Conservation (phyloP, 2,113 vertebrate genomes). For the Psephotus haematonotus region DNA sequence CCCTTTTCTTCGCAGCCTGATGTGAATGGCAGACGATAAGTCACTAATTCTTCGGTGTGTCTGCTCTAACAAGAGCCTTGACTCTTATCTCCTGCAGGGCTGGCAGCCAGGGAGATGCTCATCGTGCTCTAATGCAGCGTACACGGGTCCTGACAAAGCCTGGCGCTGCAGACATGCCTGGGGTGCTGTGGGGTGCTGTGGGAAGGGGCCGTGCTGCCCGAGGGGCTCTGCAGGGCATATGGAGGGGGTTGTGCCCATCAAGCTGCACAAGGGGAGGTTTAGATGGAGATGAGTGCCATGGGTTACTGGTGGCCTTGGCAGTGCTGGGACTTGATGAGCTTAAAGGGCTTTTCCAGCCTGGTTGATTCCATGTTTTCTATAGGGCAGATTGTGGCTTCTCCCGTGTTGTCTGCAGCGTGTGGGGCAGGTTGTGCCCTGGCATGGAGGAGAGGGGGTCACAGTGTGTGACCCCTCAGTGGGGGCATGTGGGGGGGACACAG, state of each 20-base stretch:
- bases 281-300: not conserved
- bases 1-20: conserved; percentile 19
- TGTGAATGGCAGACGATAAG: conserved; percentile 7
- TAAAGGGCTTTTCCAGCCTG: not conserved
- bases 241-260: not conserved
- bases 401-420: rapidly evolving
- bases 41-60: conserved; percentile 4
- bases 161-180: not conserved
- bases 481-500: not conserved
- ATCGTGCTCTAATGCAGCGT: not conserved
- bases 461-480: not conserved
- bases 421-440: not conserved
- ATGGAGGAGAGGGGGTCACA: rapidly evolving
- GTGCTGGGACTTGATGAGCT: not conserved
- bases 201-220: not conserved
- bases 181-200: not conserved
- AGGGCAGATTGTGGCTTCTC: not conserved
- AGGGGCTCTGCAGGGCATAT: not conserved
- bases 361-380: not conserved
- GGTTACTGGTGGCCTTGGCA: not conserved
- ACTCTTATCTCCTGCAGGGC: conserved; percentile 5
- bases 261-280: not conserved
- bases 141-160: not conserved
- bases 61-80: not conserved
- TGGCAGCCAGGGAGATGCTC: conserved; percentile 7